Evolutionary conservation across 2,113 vertebrate species (phyloP).

Genomic region (Phrynosoma platyrhinos): DNA sequence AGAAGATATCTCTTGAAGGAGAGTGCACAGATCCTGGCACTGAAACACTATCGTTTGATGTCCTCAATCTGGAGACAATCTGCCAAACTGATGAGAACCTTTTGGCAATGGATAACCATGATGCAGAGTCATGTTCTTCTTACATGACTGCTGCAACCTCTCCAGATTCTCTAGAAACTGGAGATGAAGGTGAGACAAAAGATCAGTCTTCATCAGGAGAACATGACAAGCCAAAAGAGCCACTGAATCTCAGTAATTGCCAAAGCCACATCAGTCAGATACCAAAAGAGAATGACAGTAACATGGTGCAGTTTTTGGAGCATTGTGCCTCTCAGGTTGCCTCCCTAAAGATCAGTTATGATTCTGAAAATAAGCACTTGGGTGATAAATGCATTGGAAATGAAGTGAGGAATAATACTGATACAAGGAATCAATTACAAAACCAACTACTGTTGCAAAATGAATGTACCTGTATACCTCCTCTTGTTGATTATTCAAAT

Average conservation of each 20-base stretch:
- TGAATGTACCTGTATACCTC: constrained; percentile 37
- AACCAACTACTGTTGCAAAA: constrained; percentile 58
- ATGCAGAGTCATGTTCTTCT: constrained; percentile 76
- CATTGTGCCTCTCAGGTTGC: constrained; percentile 76
- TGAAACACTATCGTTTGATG: constrained; percentile 38
- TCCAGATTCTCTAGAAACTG: constrained; percentile 62
- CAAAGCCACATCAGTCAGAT: constrained; percentile 65
- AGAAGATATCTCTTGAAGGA: neutral
- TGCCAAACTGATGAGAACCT: constrained; percentile 50
- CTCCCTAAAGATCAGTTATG: constrained; percentile 74
- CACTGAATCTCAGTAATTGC: constrained; percentile 46
- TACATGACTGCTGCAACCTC: constrained; percentile 74
- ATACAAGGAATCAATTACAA: constrained; percentile 56
- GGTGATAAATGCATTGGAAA: constrained; percentile 41
- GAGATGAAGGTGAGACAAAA: constrained; percentile 40
- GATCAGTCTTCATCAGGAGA: constrained; percentile 49
- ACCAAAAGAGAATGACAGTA: constrained; percentile 56
- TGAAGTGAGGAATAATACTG: constrained; percentile 44
- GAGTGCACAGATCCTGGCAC: neutral
- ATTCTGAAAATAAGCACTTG: constrained; percentile 43
- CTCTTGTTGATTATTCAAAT: constrained; percentile 32
- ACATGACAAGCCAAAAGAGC: constrained; percentile 49
- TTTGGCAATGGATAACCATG: constrained; percentile 64
- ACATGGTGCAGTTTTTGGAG: constrained; percentile 72
- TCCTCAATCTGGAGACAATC: constrained; percentile 9